phyloP scores from a whole-genome alignment of 2,888 invertebrate genomes.

The Selenia dentaria region DNA sequence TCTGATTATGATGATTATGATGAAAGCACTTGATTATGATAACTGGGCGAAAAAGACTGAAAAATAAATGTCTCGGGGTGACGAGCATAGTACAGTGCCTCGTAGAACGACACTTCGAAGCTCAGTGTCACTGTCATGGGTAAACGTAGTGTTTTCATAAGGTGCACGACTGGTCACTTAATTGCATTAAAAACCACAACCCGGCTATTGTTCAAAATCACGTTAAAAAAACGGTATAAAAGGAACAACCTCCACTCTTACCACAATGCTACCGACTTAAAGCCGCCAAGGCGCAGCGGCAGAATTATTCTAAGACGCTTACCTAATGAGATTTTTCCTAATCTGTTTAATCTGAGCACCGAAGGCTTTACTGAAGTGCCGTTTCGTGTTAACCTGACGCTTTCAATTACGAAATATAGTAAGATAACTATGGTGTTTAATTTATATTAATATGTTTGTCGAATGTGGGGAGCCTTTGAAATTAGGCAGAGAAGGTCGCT shows the following conservation, averaged over 20 bases:
- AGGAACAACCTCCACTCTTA: not conserved
- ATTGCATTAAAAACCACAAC: no score
- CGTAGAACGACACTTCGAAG: no score
- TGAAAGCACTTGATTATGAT: no score
- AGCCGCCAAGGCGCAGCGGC: conserved; percentile 1
- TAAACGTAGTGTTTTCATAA: no score
- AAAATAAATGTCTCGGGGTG: no score
- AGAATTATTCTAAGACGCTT: conserved; percentile 14
- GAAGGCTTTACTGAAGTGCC: conserved; percentile 18
- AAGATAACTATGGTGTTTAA: conserved; percentile 3
- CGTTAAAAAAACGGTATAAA: not conserved
- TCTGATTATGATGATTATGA: no score
- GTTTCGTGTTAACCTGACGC: conserved; percentile 19
- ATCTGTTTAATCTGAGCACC: conserved; percentile 13
- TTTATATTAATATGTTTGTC: not conserved
- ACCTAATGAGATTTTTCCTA: conserved; percentile 23
- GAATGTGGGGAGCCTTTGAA: not conserved
- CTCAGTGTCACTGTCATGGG: no score
- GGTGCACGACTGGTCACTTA: no score
- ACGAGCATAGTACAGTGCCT: no score
- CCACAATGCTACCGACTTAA: conserved; percentile 3
- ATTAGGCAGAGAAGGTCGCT: no score
- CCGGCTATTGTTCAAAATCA: not conserved
- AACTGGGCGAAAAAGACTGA: no score
- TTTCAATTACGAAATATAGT: conserved; percentile 15